Evolutionary conservation across 64 coral and sea anemone genomes (phyloP), one percentile per base, ranked within the genome.

Genomic region (Cladopsammia gracilis): DNA sequence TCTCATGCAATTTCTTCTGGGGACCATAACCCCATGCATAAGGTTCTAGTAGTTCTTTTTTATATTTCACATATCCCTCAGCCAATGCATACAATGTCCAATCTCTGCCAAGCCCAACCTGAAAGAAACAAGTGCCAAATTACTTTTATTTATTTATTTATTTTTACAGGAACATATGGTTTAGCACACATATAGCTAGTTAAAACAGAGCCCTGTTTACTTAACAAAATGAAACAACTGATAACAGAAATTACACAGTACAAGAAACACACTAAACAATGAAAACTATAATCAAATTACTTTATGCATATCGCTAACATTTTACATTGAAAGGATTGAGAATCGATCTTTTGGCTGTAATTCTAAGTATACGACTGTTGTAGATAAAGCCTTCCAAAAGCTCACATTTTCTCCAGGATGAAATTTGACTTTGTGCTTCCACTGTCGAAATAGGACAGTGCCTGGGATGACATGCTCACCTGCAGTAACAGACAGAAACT

Each of bases 21-120:
- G 57, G 87, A 42, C 83, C 91, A 8, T 96, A 89, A 15, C 86
- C 91, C 98, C 98, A 96, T 16, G 94, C 94, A 51, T 99, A 96
- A 18, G 98, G 98, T 3, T 94, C 83, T 10, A 96, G 58, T 7
- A 96, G 84, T 86, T 96, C 94, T 24, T 83, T 93, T 45, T 76
- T 96, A 25, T 88, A 89, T 83, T 88, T 91, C 34, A 99, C 98
- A 46, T 87, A 77, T 65, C 98, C 98, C 83, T 99, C 94, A 12
- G 77, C 93, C 45, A 99, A 43, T 58, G 98, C 91, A 92, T 88
- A 99, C 18, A 99, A 50, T 58, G 94, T 99, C 73, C 93, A 92
- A 49, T 99, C 98, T 48, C 86, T 82, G 14, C 98, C 98, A 91
- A 99, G 81, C n/a, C 98, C 94, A 88, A 99, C 98, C 98, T 99